Conservation (phyloP, 2,888 invertebrate species). For the Ptilodon capucinus region DNA sequence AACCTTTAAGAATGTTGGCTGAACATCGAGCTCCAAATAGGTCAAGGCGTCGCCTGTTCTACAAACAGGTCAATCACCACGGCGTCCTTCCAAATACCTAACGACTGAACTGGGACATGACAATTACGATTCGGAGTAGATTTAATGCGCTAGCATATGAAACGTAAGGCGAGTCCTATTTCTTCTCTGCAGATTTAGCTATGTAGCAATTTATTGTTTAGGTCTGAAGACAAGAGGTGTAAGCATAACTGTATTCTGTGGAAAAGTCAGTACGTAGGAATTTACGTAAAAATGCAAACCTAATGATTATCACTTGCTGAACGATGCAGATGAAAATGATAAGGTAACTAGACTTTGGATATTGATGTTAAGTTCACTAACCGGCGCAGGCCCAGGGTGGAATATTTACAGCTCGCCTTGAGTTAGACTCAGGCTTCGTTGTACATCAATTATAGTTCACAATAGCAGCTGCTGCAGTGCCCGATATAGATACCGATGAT, state of each 20-base stretch:
- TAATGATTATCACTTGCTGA: too few relatives aligned
- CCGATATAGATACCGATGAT: too few relatives aligned
- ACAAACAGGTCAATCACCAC: conserved; percentile 1
- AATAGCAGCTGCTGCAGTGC: too few relatives aligned
- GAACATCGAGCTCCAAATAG: conserved; percentile 8
- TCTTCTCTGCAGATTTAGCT: background rate
- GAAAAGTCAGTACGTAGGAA: too few relatives aligned
- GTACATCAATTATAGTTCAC: too few relatives aligned
- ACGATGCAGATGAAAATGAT: too few relatives aligned
- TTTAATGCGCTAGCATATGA: background rate
- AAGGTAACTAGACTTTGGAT: too few relatives aligned
- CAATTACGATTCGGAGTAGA: background rate
- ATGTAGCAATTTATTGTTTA: background rate
- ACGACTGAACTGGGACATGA: background rate
- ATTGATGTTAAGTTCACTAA: too few relatives aligned
- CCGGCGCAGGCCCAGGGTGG: too few relatives aligned
- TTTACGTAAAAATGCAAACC: too few relatives aligned
- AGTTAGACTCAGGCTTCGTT: too few relatives aligned
- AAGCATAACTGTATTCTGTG: background rate
- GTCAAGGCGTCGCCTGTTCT: conserved; percentile 6
- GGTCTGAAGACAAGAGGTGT: background rate
- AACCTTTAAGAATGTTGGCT: conserved; percentile 10
- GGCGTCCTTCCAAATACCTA: conserved; percentile 3
- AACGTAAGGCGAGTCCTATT: background rate
- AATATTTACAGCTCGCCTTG: too few relatives aligned